These are phyloP conservation scores for Proteles cristata DNA, from an alignment of 2,113 vertebrate genomes.

Conservation along the genomic window DNA sequence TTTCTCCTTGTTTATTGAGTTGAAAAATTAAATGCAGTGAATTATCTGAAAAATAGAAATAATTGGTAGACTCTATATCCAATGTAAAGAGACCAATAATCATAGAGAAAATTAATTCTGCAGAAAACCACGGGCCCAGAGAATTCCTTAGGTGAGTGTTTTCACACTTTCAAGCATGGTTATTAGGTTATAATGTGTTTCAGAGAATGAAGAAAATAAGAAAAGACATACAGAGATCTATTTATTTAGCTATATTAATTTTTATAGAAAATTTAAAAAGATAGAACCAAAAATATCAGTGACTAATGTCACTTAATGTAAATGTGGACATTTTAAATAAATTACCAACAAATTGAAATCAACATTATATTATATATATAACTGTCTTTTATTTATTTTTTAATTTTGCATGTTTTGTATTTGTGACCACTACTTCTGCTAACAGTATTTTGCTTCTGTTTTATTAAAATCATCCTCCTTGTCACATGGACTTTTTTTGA, in stretches of 20 bases:
- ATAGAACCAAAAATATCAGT: neutral
- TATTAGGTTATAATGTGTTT: neutral
- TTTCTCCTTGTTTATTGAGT: neutral
- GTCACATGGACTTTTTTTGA: neutral
- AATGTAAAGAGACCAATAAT: neutral
- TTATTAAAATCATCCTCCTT: neutral
- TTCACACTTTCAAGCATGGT: neutral
- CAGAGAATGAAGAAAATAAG: neutral
- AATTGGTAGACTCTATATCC: neutral
- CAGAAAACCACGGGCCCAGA: neutral
- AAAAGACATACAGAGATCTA: neutral
- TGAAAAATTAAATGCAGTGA: neutral
- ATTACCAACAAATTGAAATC: neutral
- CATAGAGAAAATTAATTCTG: neutral
- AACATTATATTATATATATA: neutral
- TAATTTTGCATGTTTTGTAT: neutral
- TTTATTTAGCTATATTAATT: neutral
- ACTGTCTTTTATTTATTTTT: neutral
- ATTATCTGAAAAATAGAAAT: conserved; percentile 3
- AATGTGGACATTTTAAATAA: neutral
- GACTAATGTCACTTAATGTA: neutral
- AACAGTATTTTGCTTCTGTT: neutral
- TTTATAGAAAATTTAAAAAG: neutral
- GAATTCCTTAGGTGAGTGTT: neutral
- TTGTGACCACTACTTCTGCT: neutral